Evolutionary conservation across 1,140 invertebrate species (phyloP), one percentile per base, ranked within the genome.

Genomic region (Temnothorax longispinosus): DNA sequence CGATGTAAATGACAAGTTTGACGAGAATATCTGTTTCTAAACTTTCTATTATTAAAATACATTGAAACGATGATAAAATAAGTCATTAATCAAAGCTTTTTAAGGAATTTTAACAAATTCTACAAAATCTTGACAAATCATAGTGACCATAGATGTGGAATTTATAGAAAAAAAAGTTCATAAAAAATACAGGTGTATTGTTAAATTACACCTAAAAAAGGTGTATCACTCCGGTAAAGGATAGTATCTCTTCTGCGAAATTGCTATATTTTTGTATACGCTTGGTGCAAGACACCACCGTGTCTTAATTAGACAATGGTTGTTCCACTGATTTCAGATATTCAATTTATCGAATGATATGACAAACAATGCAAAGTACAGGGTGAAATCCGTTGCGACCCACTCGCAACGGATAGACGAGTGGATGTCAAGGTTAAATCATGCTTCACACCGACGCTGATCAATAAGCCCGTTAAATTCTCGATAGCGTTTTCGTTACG

Each of bases 371-470:
- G 5, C 44, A 67, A 67, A 47, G 32, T 47, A 47, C 1, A 47
- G 3, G 18, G 10, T 3, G 6, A 64, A 64, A 77, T 77, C 21
- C 10, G 7, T 65, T 21, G 18, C 13, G 3, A 65, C 0, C n/a
- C 32, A 38, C 44, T 47, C 41, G 10, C 18, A 15, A n/a, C 47
- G 15, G 27, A 27, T 1, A 27, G n/a, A 58, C 21, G 35, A 88
- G 84, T 86, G 85, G 62, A 81, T 93, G 91, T 93, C 93, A 93
- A 93, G 93, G 93, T 93, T 94, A 94, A 93, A 92, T 93, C 92
- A 93, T 91, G 87, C 92, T 93, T 93, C 87, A 91, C 89, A 86
- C 77, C 84, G 21, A 69, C 6, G 82, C 86, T 93, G 89, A 94
- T 94, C 93, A 89, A 94, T 94, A 94, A 88, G 89, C 32, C 77